Evolutionary conservation across 2,113 vertebrate genomes (phyloP), one percentile per base, ranked within the genome.

Genomic region (Bubalus kerabau): DNA sequence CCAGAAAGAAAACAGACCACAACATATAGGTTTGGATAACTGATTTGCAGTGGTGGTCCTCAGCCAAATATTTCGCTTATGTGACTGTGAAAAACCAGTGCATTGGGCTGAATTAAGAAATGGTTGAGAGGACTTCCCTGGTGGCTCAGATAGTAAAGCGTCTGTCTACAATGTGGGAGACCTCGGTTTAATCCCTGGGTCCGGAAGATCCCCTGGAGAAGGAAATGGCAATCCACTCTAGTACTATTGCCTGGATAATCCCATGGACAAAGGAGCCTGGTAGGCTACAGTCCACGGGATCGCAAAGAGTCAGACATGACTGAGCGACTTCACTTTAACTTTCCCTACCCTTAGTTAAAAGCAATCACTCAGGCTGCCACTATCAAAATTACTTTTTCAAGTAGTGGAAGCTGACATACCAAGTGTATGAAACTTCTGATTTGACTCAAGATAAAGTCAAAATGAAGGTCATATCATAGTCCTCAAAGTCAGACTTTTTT

Each of bases 391-490:
- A 43, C 6, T 32, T 95, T 89, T 86, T 81, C 78, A 86, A 64
- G 16, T 52, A 94, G 67, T 52, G n/a, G 26, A 2, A 82, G 21
- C 64, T 95, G 59, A 90, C 17, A 67, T 67, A 83, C 26, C 30
- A 48, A 43, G 52, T 92, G 23, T 43, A 26, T 59, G 32, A 46
- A 80, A 56, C 82, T 95, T 94, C 14, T 59, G 17, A 62, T 76
- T 93, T 81, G 26, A 94, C 11, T 76, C 46, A 83, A 84, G 60
- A 48, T 67, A 81, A 96, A 96, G 30, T 97, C 10, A 96, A 91
- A 96, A 59, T 32, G 62, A 97, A 95, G 52, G 64, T 95, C 76
- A 95, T 74, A 87, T 82, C 54, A 57, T 24, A 3, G 15, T 89
- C 19, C 43, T 85, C 67, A 90, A 92, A 94, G 54, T 95, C 67